Evolutionary conservation across 2,797 vertebrate species (phyloP).

Genomic region (Brachymystax lenok): DNA sequence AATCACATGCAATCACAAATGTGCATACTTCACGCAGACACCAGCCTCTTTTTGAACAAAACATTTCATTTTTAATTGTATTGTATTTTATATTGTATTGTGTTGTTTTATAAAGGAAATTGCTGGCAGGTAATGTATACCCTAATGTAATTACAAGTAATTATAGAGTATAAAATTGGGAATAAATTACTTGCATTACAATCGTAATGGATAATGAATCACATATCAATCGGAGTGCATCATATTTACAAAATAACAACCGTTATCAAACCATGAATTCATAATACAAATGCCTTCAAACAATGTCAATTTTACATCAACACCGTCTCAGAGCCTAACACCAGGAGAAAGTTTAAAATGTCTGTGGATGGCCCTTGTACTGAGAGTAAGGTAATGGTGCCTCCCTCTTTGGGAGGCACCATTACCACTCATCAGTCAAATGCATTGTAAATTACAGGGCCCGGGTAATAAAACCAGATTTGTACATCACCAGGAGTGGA

Average conservation of each 20-base stretch:
- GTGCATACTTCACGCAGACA: slow-evolving; percentile 24
- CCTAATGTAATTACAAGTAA: not conserved
- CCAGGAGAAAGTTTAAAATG: no score
- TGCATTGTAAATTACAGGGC: slow-evolving; percentile 94
- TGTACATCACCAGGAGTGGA: slow-evolving; percentile 94
- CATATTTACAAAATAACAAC: not conserved
- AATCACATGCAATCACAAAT: slow-evolving; percentile 64
- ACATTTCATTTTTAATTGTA: not conserved
- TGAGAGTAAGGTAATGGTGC: slow-evolving; percentile 73
- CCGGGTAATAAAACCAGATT: slow-evolving; percentile 91
- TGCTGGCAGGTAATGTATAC: no score
- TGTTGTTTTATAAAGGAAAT: not conserved
- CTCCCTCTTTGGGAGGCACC: slow-evolving; percentile 85
- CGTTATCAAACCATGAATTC: not conserved
- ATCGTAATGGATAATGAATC: not conserved
- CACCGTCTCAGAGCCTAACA: not conserved
- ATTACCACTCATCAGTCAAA: slow-evolving; percentile 85
- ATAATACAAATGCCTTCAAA: not conserved
- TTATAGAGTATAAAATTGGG: not conserved
- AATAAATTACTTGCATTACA: no score
- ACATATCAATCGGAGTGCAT: not conserved
- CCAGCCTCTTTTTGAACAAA: slow-evolving; percentile 20
- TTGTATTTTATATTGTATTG: not conserved
- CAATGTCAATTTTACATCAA: not conserved
- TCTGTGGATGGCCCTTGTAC: slow-evolving; percentile 6